Evolutionary conservation across 1,140 invertebrate genomes (phyloP).

Genomic region (Lordiphosa mommai): DNA sequence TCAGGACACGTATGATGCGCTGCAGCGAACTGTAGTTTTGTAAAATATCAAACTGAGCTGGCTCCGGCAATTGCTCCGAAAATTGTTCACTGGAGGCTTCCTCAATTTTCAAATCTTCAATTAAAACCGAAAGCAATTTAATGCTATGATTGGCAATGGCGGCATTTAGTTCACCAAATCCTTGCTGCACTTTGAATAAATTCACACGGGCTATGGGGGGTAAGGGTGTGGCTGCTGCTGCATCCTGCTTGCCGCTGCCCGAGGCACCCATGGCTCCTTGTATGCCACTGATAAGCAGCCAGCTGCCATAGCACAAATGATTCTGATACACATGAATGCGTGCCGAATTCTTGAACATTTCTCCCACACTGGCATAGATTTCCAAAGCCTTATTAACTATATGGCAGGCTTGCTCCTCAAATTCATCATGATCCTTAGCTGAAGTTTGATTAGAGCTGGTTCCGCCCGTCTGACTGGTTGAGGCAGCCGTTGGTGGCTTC

Average conservation of each 20-base stretch:
- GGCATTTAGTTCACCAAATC: slow-evolving; percentile 90
- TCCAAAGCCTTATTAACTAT: slow-evolving; percentile 85
- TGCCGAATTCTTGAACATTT: slow-evolving; percentile 90
- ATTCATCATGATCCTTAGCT: slow-evolving; percentile 64
- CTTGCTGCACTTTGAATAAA: slow-evolving; percentile 84
- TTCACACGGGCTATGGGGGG: slow-evolving; percentile 75
- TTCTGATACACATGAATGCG: slow-evolving; percentile 93
- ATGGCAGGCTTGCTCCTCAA: slow-evolving; percentile 65
- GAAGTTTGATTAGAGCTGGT: slow-evolving; percentile 4
- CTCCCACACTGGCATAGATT: slow-evolving; percentile 90
- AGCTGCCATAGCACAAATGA: slow-evolving; percentile 91
- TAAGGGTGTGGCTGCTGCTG: slow-evolving; percentile 9
- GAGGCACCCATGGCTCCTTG: slow-evolving; percentile 83
- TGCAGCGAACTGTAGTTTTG: slow-evolving; percentile 81
- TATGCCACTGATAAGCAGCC: slow-evolving; percentile 92
- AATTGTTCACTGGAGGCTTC: slow-evolving; percentile 82
- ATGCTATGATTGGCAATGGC: slow-evolving; percentile 88
- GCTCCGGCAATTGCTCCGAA: slow-evolving; percentile 76
- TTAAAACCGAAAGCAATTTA: slow-evolving; percentile 83
- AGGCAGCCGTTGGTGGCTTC: slow-evolving; percentile 38
- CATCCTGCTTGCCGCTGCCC: slow-evolving; percentile 36
- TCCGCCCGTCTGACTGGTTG: slow-evolving; percentile 4
- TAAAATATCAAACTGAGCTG: slow-evolving; percentile 79
- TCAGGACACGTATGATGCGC: slow-evolving; percentile 79
- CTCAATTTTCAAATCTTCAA: slow-evolving; percentile 85